A percentile compares a stretch with the other conserved stretches of the same genome.
phyloP scores from a whole-genome alignment of 2,888 invertebrate species.

The Cheilosia vernalis region DNA sequence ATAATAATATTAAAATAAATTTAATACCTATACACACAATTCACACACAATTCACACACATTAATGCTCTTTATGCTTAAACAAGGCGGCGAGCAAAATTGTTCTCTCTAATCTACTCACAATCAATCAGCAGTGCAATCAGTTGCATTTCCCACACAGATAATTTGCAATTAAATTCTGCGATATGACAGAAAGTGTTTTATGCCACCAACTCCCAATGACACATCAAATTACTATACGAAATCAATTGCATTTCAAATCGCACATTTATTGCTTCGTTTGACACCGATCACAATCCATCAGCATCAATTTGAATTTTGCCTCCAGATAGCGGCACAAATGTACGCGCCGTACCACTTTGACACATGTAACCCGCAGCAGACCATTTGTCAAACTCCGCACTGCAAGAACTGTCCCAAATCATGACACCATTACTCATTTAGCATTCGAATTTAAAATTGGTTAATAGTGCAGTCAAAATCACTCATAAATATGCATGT shows the following conservation, averaged over 20 bases:
- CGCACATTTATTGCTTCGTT: slow-evolving; percentile 61
- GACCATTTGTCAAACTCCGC: slow-evolving; percentile 11
- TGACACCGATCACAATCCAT: slow-evolving; percentile 33
- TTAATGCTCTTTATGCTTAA: too few relatives aligned
- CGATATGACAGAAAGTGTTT: background rate
- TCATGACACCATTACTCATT: slow-evolving; percentile 48
- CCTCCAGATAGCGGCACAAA: slow-evolving; percentile 24
- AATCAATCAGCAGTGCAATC: background rate
- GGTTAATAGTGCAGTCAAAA: slow-evolving; percentile 29
- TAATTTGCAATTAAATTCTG: background rate
- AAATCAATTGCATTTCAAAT: slow-evolving; percentile 50
- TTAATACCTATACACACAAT: too few relatives aligned
- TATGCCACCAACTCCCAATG: background rate
- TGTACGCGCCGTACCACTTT: slow-evolving; percentile 17
- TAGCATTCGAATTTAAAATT: slow-evolving; percentile 45
- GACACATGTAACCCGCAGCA: slow-evolving; percentile 48
- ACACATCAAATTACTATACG: slow-evolving; percentile 4
- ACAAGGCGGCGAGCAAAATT: too few relatives aligned
- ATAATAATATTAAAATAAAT: too few relatives aligned
- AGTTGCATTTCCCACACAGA: background rate
- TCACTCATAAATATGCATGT: slow-evolving; percentile 47
- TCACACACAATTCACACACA: too few relatives aligned
- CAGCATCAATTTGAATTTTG: slow-evolving; percentile 39
- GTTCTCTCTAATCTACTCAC: background rate
- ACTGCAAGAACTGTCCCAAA: background rate